Evolutionary conservation across 1,140 invertebrate genomes (phyloP).

Genomic region (Orchesella cincta): DNA sequence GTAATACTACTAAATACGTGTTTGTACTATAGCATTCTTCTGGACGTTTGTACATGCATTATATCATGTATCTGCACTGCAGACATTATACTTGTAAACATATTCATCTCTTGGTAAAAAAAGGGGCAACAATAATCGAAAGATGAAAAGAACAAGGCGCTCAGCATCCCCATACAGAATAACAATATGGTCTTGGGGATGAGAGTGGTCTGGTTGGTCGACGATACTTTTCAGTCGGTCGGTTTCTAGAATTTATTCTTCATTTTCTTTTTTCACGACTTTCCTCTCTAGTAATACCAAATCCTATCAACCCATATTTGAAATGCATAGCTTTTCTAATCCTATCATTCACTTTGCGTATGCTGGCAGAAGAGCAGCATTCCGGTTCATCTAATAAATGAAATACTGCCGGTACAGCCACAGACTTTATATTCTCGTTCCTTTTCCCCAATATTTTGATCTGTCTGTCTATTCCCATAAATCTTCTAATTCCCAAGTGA

Average conservation of each 20-base stretch:
- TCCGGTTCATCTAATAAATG: neutral
- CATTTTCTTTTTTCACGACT: too few species aligned
- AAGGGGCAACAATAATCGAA: too few species aligned
- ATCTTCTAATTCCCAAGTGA: constrained; percentile 44
- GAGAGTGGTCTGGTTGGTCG: too few species aligned
- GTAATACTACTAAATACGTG: too few species aligned
- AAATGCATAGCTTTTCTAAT: constrained; percentile 50
- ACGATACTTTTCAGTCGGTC: too few species aligned
- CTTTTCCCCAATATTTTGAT: constrained; percentile 42
- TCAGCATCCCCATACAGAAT: neutral
- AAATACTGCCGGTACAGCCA: neutral
- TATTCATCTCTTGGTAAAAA: too few species aligned
- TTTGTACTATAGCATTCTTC: too few species aligned
- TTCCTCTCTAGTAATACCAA: constrained; percentile 6
- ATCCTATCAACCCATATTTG: constrained; percentile 44
- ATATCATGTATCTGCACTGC: too few species aligned
- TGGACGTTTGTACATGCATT: too few species aligned
- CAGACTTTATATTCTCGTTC: constrained; percentile 4
- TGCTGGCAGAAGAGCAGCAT: neutral
- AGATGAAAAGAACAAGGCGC: too few species aligned
- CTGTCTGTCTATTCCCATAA: constrained; percentile 34
- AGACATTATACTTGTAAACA: too few species aligned
- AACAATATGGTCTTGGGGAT: neutral
- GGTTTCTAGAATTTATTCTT: too few species aligned
- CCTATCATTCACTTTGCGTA: constrained; percentile 34